Evolutionary conservation across 2,113 vertebrate genomes (phyloP).

Genomic region (Riparia riparia): DNA sequence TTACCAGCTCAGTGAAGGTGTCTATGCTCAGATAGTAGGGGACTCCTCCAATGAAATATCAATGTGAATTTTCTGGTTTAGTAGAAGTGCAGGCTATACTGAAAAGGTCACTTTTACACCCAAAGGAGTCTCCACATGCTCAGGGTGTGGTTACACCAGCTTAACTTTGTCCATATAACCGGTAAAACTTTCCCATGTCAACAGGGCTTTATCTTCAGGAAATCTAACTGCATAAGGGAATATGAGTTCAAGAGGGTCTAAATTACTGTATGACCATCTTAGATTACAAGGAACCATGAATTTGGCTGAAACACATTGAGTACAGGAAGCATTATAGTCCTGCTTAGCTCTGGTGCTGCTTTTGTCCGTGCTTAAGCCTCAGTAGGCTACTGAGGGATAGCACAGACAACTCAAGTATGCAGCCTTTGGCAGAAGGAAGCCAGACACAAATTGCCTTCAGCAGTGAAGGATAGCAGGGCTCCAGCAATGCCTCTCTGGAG

Average conservation of each 20-base stretch:
- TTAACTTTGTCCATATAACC: background rate
- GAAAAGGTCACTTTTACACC: background rate
- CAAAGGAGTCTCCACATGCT: background rate
- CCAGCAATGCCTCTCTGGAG: conserved; percentile 27
- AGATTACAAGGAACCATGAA: conserved; percentile 46
- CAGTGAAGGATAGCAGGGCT: conserved; percentile 36
- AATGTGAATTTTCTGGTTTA: background rate
- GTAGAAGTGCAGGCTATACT: background rate
- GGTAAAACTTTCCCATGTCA: conserved; percentile 55
- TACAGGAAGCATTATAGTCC: conserved; percentile 54
- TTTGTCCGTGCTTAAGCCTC: conserved; percentile 31
- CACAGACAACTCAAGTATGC: conserved; percentile 14
- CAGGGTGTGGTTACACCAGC: conserved; percentile 8
- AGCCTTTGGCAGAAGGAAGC: conserved; percentile 42
- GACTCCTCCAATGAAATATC: background rate
- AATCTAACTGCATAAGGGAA: conserved; percentile 54
- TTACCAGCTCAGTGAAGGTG: background rate
- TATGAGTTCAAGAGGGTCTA: conserved; percentile 46
- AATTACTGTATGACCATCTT: conserved; percentile 60
- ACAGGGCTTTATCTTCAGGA: conserved; percentile 60
- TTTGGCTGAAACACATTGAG: conserved; percentile 28
- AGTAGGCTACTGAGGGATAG: background rate
- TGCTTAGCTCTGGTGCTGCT: conserved; percentile 42
- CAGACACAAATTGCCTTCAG: conserved; percentile 23
- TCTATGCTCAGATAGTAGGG: background rate